Base-by-base conservation (phyloP, 30 jellyfish, hydroid and myxozoan genomes). In the Aurelia sp. region DNA sequence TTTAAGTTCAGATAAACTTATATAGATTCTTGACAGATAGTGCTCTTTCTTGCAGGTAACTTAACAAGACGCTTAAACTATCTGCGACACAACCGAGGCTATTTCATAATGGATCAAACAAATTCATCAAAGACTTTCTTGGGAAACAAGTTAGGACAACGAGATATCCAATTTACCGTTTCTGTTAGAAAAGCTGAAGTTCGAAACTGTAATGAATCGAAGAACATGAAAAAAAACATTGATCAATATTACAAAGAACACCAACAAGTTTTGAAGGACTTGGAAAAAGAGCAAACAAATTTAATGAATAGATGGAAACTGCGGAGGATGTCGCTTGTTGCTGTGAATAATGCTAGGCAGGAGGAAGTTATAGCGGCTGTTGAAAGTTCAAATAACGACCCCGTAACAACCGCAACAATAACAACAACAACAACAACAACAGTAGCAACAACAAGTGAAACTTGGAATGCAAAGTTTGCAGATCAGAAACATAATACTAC, bases 131-230 rank as follows among this genome's bases (percentile, higher is more conserved):
- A 78, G 71, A 55, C 27, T 3, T 23, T 22, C 33, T 18, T 44
- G 59, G 89, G 79, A n/a, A 53, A 69, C 22, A 64, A 62, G 71
- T 72, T 60, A 20, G 41, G 81, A 4, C 75, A 84, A 7, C 33
- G 93, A 37, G 93, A 84, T 40, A 72, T 27, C 62, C 87, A 84
- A 30, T 71, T 84, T n/a, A 71, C 87, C 4, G 66, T 17, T 47
- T 76, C 93, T 30, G 27, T 84, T 18, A 57, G 93, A 53, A 84
- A 84, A 61, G 93, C 93, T 19, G 93, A 84, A 62, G 86, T 63
- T 31, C 50, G 82, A 73, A 84, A 84, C 63, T 1, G 73, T 62
- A 84, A 73, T 59, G 93, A 84, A 35, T n/a, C 79, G 4, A 84
- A 62, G 59, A 76, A 62, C 51, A 84, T 84, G 93, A 76, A 50